Evolutionary conservation across 92 coral and sea anemone species (phyloP), one percentile per base, ranked within the genome.

Genomic region (Scolanthus callimorphus): DNA sequence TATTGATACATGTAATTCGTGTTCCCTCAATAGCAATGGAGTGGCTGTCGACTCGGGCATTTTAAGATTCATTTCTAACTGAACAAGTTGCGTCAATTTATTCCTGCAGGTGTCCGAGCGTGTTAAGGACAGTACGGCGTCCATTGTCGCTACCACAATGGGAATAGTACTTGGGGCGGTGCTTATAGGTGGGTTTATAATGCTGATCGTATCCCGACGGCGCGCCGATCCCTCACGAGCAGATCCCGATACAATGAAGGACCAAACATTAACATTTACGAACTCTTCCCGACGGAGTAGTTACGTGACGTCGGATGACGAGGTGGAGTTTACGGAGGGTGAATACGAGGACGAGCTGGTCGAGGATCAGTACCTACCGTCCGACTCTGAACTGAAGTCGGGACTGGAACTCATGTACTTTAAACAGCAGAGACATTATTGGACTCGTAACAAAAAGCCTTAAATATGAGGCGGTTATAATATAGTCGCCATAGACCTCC

Each of bases 351-450:
- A 92, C 39, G 98, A 92, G 29, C 74, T 92, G 2, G 96, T 92
- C 2, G 98, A 92, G 43, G 98, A 92, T 39, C 92, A 88, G 34
- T 92, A 88, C 29, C 53, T 92, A 17, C 98, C 98, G 22, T 92
- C 98, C 1, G 98, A 92, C 49, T 87, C 98, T 4, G 96, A 92
- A 47, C 81, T 92, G 11, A 92, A 92, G 74, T 87, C 98, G 9
- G 98, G 98, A 17, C 67, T 92, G 23, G 98, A 92, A 41, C 86
- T 92, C 31, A 83, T 92, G 91, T 92, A 87, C 64, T 69, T 88
- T 1, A 92, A 92, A 77, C 98, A 92, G 46, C 98, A 92, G 59
- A 92, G 90, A 84, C 96, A 82, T 51, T 87, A 88, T 25, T 92
- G 98, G 98, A 84, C 85, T 44, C 71, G 81, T 25, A 82, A 75